Evolutionary conservation across 2,888 invertebrate genomes (phyloP).

Genomic region (Cephus pulcher): DNA sequence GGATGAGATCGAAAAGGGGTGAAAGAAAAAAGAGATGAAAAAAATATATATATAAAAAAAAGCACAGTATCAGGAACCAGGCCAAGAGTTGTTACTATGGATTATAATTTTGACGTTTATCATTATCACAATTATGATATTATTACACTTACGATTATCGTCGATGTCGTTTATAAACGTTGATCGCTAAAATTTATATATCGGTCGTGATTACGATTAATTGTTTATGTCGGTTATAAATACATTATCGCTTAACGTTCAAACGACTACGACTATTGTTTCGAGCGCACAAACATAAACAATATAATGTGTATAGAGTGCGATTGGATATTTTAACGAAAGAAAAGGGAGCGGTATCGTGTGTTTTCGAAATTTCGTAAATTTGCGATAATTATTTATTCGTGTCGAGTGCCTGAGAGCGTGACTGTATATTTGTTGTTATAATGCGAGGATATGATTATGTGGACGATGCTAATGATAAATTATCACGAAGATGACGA

Average conservation of each 20-base stretch:
- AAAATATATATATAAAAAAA: not conserved
- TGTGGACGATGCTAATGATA: not conserved
- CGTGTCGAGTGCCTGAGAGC: not conserved
- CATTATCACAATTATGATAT: not conserved
- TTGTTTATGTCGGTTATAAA: constrained; percentile 3
- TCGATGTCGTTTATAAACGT: not conserved
- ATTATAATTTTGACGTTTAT: constrained; percentile 5
- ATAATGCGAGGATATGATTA: constrained; percentile 31
- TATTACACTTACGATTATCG: constrained; percentile 7
- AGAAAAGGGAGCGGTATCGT: not conserved
- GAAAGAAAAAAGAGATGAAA: not conserved
- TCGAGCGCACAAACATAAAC: constrained; percentile 22
- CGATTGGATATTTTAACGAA: constrained; percentile 1
- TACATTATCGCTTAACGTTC: not conserved
- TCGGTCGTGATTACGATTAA: constrained; percentile 4
- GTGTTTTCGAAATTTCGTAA: not conserved
- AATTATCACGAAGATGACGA: not conserved
- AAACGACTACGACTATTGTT: constrained; percentile 3
- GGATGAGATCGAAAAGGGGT: not conserved
- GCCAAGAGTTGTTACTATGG: constrained; percentile 1
- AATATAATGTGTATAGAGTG: constrained; percentile 14
- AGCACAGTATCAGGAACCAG: not conserved
- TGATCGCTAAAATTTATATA: not conserved
- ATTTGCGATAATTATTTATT: not conserved
- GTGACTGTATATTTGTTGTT: constrained; percentile 32